Conservation (phyloP, 2,888 invertebrate genomes). For the Epirrhoe alternata region DNA sequence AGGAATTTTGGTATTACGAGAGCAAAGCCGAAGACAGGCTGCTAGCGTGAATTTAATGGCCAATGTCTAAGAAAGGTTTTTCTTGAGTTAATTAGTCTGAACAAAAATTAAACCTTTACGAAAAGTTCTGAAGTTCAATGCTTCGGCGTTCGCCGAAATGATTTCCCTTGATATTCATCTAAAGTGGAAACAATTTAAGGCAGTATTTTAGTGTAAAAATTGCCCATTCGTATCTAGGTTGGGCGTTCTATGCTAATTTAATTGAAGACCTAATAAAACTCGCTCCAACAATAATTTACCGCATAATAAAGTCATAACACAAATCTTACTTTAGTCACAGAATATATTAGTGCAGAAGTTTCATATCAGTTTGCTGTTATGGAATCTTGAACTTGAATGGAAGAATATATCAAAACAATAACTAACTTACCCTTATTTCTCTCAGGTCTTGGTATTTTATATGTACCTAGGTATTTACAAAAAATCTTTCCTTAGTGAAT, state of each 20-base stretch:
- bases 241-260: conserved; percentile 43
- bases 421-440: too few relatives aligned
- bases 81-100: background rate
- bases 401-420: too few relatives aligned
- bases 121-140: background rate
- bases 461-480: too few relatives aligned
- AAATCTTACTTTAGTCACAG: conserved; percentile 43
- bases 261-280: conserved; percentile 44
- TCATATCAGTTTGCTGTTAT: background rate
- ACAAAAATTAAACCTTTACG: conserved; percentile 3
- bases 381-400: background rate
- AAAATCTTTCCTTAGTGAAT: too few relatives aligned
- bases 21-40: too few relatives aligned
- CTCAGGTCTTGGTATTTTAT: too few relatives aligned
- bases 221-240: conserved; percentile 35
- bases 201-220: conserved; percentile 33
- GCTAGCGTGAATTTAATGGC: background rate
- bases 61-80: background rate
- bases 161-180: conserved; percentile 18
- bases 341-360: conserved; percentile 1
- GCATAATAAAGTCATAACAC: conserved; percentile 46
- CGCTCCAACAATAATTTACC: conserved; percentile 41
- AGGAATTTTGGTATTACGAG: too few relatives aligned
- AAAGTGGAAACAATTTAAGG: conserved; percentile 22
- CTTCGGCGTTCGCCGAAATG: background rate